Percentiles rank a stretch among this genome's conserved stretches.
phyloP scores from a whole-genome alignment of 2,888 invertebrate genomes.

The Caenorhabditis angaria region DNA sequence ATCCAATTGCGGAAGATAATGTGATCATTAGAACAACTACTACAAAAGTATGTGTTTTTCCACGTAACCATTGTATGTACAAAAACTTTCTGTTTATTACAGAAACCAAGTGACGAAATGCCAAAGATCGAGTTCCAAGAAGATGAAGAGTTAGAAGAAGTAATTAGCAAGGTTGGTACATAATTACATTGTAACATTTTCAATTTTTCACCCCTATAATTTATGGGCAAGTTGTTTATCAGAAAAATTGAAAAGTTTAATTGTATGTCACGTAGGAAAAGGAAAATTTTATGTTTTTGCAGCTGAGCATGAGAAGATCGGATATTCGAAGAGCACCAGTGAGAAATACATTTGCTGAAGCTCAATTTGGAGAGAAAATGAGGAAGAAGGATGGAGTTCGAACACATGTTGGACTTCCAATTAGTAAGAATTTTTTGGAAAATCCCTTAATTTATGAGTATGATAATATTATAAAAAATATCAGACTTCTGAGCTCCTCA shows the following conservation, averaged over 20 bases:
- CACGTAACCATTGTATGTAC: neutral
- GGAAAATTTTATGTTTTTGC: conserved; percentile 10
- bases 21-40: conserved; percentile 22
- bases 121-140: conserved; percentile 47
- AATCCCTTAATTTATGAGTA: neutral
- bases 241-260: neutral
- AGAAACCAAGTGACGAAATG: conserved; percentile 19
- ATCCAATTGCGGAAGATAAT: conserved; percentile 20
- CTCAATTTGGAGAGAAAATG: conserved; percentile 41
- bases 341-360: conserved; percentile 40
- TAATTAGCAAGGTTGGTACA: conserved; percentile 39
- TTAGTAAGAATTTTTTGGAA: conserved; percentile 18
- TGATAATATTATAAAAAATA: neutral
- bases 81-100: conserved; percentile 3
- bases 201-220: neutral
- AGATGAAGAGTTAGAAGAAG: conserved; percentile 55
- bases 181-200: neutral
- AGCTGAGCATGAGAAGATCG: conserved; percentile 38
- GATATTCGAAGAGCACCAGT: conserved; percentile 53
- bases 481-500: no score
- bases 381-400: conserved; percentile 42
- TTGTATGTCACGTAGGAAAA: neutral
- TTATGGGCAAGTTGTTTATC: neutral
- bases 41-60: conserved; percentile 16
- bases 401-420: conserved; percentile 42